Base-by-base conservation (phyloP, 2,888 invertebrate genomes). In the Theretra japonica region DNA sequence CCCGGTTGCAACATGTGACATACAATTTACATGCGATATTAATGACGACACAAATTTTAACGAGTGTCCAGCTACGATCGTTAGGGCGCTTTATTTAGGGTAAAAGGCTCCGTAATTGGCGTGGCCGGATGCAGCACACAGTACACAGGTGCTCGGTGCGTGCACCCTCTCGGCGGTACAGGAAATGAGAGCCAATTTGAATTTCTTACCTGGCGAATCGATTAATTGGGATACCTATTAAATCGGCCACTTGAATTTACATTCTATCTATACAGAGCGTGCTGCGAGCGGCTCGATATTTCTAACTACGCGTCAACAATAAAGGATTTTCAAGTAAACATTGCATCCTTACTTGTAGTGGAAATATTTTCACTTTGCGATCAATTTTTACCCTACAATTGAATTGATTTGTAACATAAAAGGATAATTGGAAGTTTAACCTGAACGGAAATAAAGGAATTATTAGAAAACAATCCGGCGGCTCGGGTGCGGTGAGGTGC, bases 391-490 rank as follows among this genome's bases (percentile, higher is more conserved):
- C 41, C 76, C 56, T 74, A 76, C 76, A 79, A 77, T 76, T 78
- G 76, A 78, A 85, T 81, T 84, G 83, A 86, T 83, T 85, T 83
- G 84, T 82, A 86, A 84, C 83, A 80, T 84, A 86, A 86, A 86
- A 83, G 84, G 86, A 84, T 88, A 89, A 90, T 89, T 88, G 87
- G 83, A 83, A 88, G 83, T 88, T 89, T 84, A 90, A 90, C 86
- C 86, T 86, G 87, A 82, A 87, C 82, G 86, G 86, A 90, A 92
- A 92, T 92, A 90, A 91, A 91, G 89, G 90, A 91, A 91, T 92
- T 92, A 94, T 94, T 93, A 92, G 92, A 90, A 93, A 94, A 94
- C 93, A 94, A 94, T 93, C 90, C 85, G 82, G 84, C 83, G 81
- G 85, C 79, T 82, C 83, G 82, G 75, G 81, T 77, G 79, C 76